Conservation (phyloP, 2,113 vertebrate genomes). For the Melanerpes formicivorus region DNA sequence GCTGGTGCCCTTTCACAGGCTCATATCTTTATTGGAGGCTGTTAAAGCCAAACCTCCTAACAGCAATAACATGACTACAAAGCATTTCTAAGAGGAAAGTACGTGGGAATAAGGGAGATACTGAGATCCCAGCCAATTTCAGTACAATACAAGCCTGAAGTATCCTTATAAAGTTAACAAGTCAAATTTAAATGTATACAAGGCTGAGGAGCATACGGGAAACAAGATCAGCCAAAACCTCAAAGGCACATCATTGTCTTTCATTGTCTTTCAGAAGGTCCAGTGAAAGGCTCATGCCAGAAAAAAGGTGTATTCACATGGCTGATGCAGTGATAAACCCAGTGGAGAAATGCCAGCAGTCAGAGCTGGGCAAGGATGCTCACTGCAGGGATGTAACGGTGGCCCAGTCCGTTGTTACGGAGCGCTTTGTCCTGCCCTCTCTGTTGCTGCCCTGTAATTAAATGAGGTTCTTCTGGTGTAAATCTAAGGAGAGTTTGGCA, state of each 20-base stretch:
- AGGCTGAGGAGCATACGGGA: constrained; percentile 49
- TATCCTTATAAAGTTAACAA: constrained; percentile 76
- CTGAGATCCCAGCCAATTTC: constrained; percentile 81
- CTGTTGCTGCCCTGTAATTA: not conserved
- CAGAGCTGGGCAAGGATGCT: not conserved
- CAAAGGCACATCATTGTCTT: constrained; percentile 50
- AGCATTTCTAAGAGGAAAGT: constrained; percentile 85
- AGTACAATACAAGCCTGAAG: constrained; percentile 70
- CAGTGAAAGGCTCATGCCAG: constrained; percentile 20
- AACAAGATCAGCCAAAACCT: constrained; percentile 21
- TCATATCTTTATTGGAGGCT: constrained; percentile 91
- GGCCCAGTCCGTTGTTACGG: fast-evolving
- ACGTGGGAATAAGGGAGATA: constrained; percentile 89
- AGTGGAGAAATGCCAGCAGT: not conserved
- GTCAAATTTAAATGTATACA: constrained; percentile 67
- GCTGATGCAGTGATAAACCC: constrained; percentile 24
- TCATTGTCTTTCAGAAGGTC: constrained; percentile 49
- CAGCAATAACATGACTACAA: constrained; percentile 85
- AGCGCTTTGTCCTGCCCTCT: not conserved
- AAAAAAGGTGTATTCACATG: constrained; percentile 45
- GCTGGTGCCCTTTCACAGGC: constrained; percentile 64
- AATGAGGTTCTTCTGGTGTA: not conserved
- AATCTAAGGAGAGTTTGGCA: not conserved
- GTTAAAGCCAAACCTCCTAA: constrained; percentile 84
- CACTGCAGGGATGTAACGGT: not conserved